These are phyloP conservation scores for Cosmia pyralina DNA, from an alignment of 2,888 invertebrate species.

Conservation along the genomic window DNA sequence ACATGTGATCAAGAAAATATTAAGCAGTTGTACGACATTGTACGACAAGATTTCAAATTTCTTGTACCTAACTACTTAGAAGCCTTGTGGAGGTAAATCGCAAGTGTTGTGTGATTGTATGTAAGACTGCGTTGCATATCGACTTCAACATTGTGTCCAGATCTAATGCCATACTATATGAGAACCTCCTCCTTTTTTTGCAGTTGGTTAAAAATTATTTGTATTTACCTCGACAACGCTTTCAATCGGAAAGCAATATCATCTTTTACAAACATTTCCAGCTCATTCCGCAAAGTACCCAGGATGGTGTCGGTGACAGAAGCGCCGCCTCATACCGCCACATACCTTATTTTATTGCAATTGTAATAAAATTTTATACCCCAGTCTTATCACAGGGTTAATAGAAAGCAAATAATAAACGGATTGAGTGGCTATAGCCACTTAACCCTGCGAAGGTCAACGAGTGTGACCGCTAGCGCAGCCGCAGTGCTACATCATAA, in stretches of 20 bases:
- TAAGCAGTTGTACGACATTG: no score
- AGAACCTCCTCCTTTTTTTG: no score
- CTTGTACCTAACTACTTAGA: no score
- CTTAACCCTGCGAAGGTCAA: conserved; percentile 59
- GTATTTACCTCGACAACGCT: not conserved
- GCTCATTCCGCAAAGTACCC: conserved; percentile 27
- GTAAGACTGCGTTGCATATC: not conserved
- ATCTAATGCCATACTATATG: not conserved
- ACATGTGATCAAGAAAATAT: no score
- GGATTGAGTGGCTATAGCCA: conserved; percentile 51
- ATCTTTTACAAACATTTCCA: conserved; percentile 10
- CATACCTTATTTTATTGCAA: conserved; percentile 45
- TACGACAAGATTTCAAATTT: no score
- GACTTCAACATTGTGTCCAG: not conserved
- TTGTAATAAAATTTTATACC: conserved; percentile 57
- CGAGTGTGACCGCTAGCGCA: conserved; percentile 46
- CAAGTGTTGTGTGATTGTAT: not conserved
- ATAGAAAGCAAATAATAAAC: conserved; percentile 62
- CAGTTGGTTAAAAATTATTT: not conserved
- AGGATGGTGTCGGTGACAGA: conserved; percentile 25
- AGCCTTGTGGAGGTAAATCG: not conserved
- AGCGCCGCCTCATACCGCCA: conserved; percentile 7
- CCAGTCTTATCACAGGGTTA: conserved; percentile 53
- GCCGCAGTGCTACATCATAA: conserved; percentile 15
- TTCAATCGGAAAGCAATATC: conserved; percentile 14